Conservation (phyloP, 35 echinoderm and acorn worm species). For the Nesometra sesokonis region DNA sequence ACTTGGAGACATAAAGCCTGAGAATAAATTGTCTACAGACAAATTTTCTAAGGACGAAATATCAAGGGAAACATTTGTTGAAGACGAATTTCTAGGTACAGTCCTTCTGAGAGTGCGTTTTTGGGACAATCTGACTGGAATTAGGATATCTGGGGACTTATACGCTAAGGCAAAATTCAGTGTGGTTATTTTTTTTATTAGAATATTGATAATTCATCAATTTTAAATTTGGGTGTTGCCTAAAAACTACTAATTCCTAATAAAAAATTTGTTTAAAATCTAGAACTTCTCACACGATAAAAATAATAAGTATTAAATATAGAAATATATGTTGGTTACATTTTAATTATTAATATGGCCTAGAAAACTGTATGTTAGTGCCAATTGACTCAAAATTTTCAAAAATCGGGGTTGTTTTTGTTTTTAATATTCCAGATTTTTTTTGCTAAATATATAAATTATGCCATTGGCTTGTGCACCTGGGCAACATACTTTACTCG, state of each 20-base stretch:
- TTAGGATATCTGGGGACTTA: neutral
- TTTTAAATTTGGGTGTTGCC: neutral
- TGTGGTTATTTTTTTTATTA: neutral
- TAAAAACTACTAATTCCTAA: neutral
- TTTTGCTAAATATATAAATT: too few species aligned
- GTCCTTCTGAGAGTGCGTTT: neutral
- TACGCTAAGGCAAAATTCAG: neutral
- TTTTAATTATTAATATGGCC: too few species aligned
- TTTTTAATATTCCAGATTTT: too few species aligned
- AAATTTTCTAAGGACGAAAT: neutral
- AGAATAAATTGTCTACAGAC: neutral
- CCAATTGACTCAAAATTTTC: too few species aligned
- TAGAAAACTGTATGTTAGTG: too few species aligned
- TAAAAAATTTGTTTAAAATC: too few species aligned
- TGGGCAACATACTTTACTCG: too few species aligned
- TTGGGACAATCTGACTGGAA: neutral
- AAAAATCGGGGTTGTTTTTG: too few species aligned
- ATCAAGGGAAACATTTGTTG: neutral
- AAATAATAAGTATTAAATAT: too few species aligned
- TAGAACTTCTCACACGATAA: too few species aligned
- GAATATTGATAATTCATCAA: neutral
- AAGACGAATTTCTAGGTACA: neutral
- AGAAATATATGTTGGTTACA: too few species aligned
- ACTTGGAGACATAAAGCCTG: neutral
- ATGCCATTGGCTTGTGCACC: too few species aligned